Base-by-base conservation (phyloP, 92 coral and sea anemone species). In the Actinostola sp. region DNA sequence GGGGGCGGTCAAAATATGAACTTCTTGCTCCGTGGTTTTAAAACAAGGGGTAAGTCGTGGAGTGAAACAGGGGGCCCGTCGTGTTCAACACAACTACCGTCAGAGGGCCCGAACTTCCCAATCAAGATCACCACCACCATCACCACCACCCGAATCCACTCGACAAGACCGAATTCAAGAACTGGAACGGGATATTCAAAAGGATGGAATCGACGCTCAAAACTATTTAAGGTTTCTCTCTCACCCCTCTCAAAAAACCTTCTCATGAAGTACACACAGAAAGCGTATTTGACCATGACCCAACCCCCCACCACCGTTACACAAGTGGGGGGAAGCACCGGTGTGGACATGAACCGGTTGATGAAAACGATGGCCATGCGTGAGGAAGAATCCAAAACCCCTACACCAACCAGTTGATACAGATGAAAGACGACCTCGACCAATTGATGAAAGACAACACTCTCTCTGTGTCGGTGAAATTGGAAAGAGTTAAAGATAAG, bases 321-420 rank as follows among this genome's bases (percentile, higher is more conserved):
- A 23, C 23, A 13, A 16, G 9, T 26, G 11, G 33, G 21, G 4
- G 66, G 66, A 0, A 21, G 45, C 6, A 8, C 3, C 1, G 1
- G 20, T 1, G 13, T 33, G 2, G 29, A 61, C 8, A 46, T 46
- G 19, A 16, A 4, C 19, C 6, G 3, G 2, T 46, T 46, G 6
- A 2, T 46, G 19, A 19, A 61, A 21, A 31, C 21, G 6, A 61
- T 17, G 30, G 25, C 17, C 2, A 43, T 61, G 13, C 15, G 23
- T 21, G 48, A 61, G 4, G 15, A 31, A 9, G 67, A 61, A 61
- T 26, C 13, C 1, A 35, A 39, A 11, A 2, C 67, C 4, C 67
- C 4, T 61, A 61, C 50, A 61, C 67, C 30, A 20, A 61, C 28
- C 67, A 39, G 0, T 9, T 61, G 67, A 30, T 43, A 1, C 67